Evolutionary conservation across 2,113 vertebrate genomes (phyloP).

Genomic region (Apodemus sylvaticus): DNA sequence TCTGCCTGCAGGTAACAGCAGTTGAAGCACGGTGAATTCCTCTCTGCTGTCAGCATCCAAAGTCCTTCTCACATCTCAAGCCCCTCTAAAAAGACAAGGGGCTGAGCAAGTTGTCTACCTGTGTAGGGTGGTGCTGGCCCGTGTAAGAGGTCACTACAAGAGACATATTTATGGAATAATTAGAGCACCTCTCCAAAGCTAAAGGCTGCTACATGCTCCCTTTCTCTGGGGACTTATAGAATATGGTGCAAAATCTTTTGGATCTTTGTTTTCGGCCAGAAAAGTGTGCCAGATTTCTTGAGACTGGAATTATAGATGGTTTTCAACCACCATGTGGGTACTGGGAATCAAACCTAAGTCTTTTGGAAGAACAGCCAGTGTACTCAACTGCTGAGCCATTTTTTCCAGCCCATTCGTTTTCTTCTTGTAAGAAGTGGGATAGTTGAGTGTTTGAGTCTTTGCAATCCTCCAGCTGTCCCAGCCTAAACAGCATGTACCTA

Average conservation of each 20-base stretch:
- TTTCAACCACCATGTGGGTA: background rate
- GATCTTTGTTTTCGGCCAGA: background rate
- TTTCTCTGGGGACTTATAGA: background rate
- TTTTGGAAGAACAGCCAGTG: background rate
- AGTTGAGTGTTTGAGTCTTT: background rate
- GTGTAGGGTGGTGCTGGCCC: background rate
- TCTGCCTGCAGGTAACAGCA: background rate
- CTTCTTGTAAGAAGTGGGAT: background rate
- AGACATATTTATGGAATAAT: background rate
- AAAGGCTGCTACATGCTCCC: background rate
- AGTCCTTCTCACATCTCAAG: background rate
- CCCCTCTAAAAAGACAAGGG: background rate
- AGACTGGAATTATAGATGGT: background rate
- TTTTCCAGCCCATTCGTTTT: background rate
- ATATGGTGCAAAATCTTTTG: background rate
- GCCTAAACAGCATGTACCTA: background rate
- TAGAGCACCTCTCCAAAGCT: background rate
- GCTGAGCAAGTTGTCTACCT: background rate
- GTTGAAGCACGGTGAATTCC: background rate
- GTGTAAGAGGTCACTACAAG: background rate
- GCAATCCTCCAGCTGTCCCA: background rate
- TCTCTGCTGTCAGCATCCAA: background rate
- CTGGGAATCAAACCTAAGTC: background rate
- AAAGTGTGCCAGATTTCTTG: background rate
- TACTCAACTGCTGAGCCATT: background rate